phyloP scores from a whole-genome alignment of 1,140 invertebrate genomes.

The Drosophila erecta region DNA sequence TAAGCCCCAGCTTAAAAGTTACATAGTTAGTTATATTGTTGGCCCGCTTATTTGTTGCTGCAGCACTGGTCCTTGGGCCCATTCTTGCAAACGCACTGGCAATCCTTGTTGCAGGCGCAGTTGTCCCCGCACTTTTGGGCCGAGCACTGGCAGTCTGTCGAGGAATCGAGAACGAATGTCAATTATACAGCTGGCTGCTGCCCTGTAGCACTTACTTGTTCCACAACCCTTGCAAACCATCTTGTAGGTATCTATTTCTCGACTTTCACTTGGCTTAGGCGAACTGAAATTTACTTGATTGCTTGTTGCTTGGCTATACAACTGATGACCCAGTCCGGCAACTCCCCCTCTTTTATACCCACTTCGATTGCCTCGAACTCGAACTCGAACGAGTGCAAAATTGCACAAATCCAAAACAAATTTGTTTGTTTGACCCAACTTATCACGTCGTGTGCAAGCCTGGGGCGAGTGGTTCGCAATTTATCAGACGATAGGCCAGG shows the following conservation, averaged over 20 bases:
- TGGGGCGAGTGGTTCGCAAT: conserved; percentile 27
- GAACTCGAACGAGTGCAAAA: conserved; percentile 56
- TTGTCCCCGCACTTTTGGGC: conserved; percentile 57
- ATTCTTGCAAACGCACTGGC: conserved; percentile 62
- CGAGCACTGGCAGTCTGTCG: conserved; percentile 60
- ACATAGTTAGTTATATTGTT: conserved; percentile 8
- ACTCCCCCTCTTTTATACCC: conserved; percentile 29
- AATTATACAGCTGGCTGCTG: conserved; percentile 18
- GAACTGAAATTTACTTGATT: conserved; percentile 37
- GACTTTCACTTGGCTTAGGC: conserved; percentile 8
- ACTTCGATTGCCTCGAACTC: conserved; percentile 6
- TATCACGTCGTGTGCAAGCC: conserved; percentile 61
- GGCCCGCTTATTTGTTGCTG: conserved; percentile 51
- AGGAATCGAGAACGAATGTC: conserved; percentile 8
- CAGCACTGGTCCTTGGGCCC: conserved; percentile 72
- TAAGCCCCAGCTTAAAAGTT: conserved; percentile 23
- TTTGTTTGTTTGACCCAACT: conserved; percentile 27
- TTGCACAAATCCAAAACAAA: conserved; percentile 34
- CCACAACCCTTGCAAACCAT: conserved; percentile 67
- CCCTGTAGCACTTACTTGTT: conserved; percentile 49
- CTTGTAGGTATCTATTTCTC: conserved; percentile 12
- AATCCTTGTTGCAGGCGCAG: conserved; percentile 63
- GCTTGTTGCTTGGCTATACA: conserved; percentile 16
- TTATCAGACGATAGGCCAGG: conserved; percentile 27
- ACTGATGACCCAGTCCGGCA: conserved; percentile 38